Percentiles rank a stretch among this genome's conserved stretches.
Evolutionary conservation across 2,888 invertebrate genomes (phyloP).

Genomic region (Alviniconcha strummeri): DNA sequence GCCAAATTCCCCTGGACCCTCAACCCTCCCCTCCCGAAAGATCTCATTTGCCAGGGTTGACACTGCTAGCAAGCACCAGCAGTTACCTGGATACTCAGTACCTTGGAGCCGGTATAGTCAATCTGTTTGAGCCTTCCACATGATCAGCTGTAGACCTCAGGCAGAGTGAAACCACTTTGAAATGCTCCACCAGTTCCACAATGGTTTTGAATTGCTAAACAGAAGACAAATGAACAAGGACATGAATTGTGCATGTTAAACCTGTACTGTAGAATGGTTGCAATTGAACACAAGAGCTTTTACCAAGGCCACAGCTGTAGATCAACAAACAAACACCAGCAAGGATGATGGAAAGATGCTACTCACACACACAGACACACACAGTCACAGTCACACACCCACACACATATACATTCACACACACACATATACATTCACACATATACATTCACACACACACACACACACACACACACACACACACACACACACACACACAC

Average conservation of each 20-base stretch:
- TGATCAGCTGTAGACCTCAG: conserved; percentile 14
- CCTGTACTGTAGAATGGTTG: no score
- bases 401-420: background rate
- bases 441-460: background rate
- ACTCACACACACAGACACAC: background rate
- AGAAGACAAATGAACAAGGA: conserved; percentile 1
- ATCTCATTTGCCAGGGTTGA: no score
- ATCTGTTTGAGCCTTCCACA: conserved; percentile 7
- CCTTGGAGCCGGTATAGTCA: conserved; percentile 12
- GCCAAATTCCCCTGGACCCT: no score
- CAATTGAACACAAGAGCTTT: no score
- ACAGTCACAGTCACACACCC: background rate
- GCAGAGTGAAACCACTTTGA: conserved; percentile 46
- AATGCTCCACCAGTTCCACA: conserved; percentile 47
- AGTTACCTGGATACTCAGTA: background rate
- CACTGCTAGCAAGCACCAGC: no score
- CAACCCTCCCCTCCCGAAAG: no score
- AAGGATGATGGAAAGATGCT: background rate
- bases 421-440: background rate
- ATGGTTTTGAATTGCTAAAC: conserved; percentile 49
- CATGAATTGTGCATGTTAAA: no score
- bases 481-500: no score
- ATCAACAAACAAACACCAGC: background rate
- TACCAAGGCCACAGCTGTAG: no score
- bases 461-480: background rate